Percentiles rank a stretch among this genome's conserved stretches.
Evolutionary conservation across 92 coral and sea anemone species (phyloP).

Genomic region (Pocillopora meandrina): DNA sequence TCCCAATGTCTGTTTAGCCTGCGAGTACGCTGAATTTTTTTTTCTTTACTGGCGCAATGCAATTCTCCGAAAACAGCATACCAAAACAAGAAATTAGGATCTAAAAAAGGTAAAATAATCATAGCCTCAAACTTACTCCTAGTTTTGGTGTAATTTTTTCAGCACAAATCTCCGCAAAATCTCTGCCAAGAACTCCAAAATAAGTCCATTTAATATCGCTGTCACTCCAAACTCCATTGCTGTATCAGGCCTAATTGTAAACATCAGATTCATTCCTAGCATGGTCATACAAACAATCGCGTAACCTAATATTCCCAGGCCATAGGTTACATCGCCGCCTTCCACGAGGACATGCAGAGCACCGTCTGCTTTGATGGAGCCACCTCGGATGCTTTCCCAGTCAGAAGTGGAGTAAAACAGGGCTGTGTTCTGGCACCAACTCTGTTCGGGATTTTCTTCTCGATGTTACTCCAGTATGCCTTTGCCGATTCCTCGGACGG

Average conservation of each 20-base stretch:
- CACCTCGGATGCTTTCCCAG: no score
- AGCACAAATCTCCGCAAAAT: conserved; percentile 99
- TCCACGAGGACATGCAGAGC: no score
- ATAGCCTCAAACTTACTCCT: conserved; percentile 75
- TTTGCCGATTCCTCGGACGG: no score
- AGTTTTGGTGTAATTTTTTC: conserved; percentile 98
- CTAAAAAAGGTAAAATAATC: background rate
- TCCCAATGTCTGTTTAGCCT: no score
- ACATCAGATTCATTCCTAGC: conserved; percentile 89
- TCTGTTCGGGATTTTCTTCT: no score
- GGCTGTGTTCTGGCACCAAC: no score
- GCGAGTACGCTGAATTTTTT: background rate
- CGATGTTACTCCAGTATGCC: no score
- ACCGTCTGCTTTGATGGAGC: no score
- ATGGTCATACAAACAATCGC: conserved; percentile 84
- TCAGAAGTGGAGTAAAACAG: no score
- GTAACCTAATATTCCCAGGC: conserved; percentile 88
- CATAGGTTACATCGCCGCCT: conserved; percentile 91
- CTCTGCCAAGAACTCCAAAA: conserved; percentile 98
- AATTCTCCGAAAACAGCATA: no score
- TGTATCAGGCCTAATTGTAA: conserved; percentile 82
- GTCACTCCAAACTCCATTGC: conserved; percentile 95
- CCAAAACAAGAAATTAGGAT: background rate
- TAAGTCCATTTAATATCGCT: conserved; percentile 93
- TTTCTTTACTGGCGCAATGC: no score